phyloP scores from a whole-genome alignment of 1,140 invertebrate species.

The Pseudomyrmex sp. region DNA sequence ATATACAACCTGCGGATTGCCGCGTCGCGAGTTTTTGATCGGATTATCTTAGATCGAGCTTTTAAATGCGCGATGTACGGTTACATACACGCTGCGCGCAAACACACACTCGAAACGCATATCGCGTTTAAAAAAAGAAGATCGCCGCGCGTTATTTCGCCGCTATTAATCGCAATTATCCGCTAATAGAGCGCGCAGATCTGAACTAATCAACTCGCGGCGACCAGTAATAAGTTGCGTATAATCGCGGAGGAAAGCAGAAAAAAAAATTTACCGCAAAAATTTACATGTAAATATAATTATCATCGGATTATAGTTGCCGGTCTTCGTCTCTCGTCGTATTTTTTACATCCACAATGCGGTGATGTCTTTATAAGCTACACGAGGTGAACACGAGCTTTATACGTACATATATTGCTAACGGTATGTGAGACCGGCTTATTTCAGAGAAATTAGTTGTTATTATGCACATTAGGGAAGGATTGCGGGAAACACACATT shows the following conservation, averaged over 20 bases:
- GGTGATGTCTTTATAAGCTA: background rate
- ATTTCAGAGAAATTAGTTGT: conserved; percentile 37
- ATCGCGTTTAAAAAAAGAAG: background rate
- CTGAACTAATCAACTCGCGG: background rate
- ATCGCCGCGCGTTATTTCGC: background rate
- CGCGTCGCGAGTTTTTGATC: background rate
- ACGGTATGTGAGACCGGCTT: conserved; percentile 31
- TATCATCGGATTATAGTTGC: background rate
- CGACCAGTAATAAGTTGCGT: background rate
- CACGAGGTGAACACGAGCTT: conserved; percentile 10
- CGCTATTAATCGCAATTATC: conserved; percentile 16
- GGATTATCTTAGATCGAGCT: conserved; percentile 6
- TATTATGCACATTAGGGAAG: conserved; percentile 46
- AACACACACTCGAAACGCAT: background rate
- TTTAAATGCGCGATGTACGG: background rate
- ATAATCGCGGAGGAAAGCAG: background rate
- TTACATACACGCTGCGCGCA: no score
- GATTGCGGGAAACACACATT: background rate
- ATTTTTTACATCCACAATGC: background rate
- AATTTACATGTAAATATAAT: conserved; percentile 40
- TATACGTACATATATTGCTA: conserved; percentile 29
- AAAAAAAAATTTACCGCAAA: background rate
- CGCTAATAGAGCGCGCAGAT: background rate
- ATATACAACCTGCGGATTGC: background rate
- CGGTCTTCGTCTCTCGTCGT: background rate